These are phyloP conservation scores for Tursiops truncatus DNA, from an alignment of 2,113 vertebrate species.

Conservation along the genomic window DNA sequence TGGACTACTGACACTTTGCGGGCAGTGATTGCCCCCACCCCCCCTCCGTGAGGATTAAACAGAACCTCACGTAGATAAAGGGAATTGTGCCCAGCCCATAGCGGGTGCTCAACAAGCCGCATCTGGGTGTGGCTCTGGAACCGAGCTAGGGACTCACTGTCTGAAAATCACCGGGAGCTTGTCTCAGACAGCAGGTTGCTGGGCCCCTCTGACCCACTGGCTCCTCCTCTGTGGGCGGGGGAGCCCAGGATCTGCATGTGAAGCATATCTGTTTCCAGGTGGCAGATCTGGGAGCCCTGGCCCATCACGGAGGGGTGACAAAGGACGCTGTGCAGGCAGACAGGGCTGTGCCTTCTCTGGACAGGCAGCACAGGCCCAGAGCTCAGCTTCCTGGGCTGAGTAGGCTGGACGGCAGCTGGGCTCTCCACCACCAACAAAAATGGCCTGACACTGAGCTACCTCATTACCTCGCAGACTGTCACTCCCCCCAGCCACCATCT, in stretches of 20 bases:
- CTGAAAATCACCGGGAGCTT: not conserved
- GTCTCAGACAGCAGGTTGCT: too few relatives aligned
- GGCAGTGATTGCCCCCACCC: not conserved
- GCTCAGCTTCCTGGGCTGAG: not conserved
- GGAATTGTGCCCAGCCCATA: not conserved
- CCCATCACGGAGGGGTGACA: not conserved
- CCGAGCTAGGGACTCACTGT: too few relatives aligned
- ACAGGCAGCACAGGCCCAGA: not conserved
- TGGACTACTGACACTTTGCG: accelerated
- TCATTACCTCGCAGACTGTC: slow-evolving; percentile 48
- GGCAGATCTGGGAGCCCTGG: not conserved
- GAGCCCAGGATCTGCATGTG: not conserved
- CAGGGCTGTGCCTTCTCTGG: not conserved
- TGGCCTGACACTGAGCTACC: not conserved
- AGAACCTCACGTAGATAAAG: not conserved
- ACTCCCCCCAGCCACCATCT: slow-evolving; percentile 52
- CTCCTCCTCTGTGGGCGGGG: not conserved
- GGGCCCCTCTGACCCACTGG: not conserved
- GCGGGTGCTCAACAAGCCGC: accelerated
- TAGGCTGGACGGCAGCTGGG: not conserved
- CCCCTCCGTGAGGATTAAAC: not conserved
- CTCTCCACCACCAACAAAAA: not conserved
- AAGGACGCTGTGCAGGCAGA: accelerated
- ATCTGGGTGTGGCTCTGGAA: accelerated
- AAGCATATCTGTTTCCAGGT: not conserved